These are phyloP conservation scores for Eudyptes chrysolophus DNA, from an alignment of 2,113 vertebrate species.

Conservation along the genomic window DNA sequence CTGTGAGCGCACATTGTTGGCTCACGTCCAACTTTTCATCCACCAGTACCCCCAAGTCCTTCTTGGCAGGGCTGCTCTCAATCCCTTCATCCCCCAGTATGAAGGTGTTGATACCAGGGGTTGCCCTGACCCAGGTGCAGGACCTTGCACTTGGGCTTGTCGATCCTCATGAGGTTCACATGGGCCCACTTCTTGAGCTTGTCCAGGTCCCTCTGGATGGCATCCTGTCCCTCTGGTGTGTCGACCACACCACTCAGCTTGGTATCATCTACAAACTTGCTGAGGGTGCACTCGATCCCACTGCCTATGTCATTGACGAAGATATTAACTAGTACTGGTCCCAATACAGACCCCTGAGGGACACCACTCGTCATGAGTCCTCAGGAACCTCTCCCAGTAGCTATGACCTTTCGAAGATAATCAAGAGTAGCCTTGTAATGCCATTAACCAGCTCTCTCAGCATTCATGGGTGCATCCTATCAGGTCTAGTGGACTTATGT, in stretches of 20 bases:
- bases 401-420: background rate
- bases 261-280: background rate
- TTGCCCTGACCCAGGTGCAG: background rate
- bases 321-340: background rate
- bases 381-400: background rate
- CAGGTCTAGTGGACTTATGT: background rate
- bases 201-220: background rate
- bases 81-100: background rate
- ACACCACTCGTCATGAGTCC: background rate
- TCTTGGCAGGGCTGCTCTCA: background rate
- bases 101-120: background rate
- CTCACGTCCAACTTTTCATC: background rate
- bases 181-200: background rate
- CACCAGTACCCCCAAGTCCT: background rate
- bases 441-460: background rate
- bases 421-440: background rate
- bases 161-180: background rate
- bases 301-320: background rate
- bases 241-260: background rate
- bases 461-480: background rate
- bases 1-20: rapidly evolving
- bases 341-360: background rate
- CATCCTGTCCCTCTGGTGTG: background rate
- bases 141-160: background rate
- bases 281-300: background rate